These are phyloP conservation scores for Alcedo quadribrachys DNA, from an alignment of 2,797 vertebrate species.

Conservation along the genomic window DNA sequence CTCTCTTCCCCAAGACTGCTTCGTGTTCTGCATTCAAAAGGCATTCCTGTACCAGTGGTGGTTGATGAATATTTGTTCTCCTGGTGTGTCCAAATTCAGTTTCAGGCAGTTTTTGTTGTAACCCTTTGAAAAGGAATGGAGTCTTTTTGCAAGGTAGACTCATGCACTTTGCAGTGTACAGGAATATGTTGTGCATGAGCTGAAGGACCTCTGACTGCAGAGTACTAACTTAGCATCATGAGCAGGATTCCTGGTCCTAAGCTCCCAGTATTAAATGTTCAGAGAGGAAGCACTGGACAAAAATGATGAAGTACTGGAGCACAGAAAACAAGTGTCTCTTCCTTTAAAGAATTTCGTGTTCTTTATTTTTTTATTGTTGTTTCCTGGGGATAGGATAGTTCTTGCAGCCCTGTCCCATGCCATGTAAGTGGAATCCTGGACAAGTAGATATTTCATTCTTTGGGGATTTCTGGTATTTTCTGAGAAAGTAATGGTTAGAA, in stretches of 20 bases:
- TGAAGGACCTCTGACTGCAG: background rate
- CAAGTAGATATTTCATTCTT: background rate
- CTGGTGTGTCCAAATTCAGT: background rate
- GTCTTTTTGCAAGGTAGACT: background rate
- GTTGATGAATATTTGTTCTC: background rate
- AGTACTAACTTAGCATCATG: background rate
- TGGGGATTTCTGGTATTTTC: background rate
- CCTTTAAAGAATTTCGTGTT: background rate
- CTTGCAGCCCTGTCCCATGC: background rate
- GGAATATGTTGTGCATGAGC: background rate
- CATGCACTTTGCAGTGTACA: background rate
- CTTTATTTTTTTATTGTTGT: background rate
- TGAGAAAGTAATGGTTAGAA: background rate
- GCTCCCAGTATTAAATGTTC: background rate
- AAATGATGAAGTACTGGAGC: background rate
- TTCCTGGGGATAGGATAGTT: background rate
- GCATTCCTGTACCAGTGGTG: background rate
- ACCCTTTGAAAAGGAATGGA: background rate
- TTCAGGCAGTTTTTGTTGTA: background rate
- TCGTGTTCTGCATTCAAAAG: constrained; percentile 8
- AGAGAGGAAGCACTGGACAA: background rate
- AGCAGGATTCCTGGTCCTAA: background rate
- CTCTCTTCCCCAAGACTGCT: background rate
- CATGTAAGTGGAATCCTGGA: background rate
- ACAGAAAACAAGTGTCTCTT: background rate